Conservation (phyloP, 2,113 vertebrate genomes). For the Pollimyrus isidori region DNA sequence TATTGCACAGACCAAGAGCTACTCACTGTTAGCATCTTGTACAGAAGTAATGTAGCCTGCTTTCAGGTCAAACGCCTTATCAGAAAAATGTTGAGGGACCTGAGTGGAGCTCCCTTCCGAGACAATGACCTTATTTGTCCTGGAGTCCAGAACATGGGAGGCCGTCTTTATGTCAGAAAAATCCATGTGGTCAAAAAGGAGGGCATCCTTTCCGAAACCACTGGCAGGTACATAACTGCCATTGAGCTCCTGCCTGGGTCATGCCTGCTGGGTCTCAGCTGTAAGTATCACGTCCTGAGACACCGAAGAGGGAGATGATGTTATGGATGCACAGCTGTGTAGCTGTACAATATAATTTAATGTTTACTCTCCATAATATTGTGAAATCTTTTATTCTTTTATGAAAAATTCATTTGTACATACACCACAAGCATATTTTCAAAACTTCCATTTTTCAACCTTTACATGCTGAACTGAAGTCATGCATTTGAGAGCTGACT, state of each 20-base stretch:
- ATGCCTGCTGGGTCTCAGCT: slow-evolving; percentile 56
- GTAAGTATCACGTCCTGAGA: slow-evolving; percentile 55
- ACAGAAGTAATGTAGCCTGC: slow-evolving; percentile 7
- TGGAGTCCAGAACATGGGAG: neutral
- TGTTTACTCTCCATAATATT: neutral
- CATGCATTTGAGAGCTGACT: neutral
- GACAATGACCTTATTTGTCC: slow-evolving; percentile 55
- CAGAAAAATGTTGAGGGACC: neutral
- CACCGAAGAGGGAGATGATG: neutral
- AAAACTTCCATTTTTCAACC: neutral
- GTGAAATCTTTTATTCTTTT: no score
- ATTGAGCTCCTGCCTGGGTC: slow-evolving; percentile 39
- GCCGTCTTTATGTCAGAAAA: slow-evolving; percentile 39
- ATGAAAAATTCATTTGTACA: neutral
- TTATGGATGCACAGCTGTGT: neutral
- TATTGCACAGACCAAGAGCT: neutral
- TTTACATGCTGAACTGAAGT: neutral
- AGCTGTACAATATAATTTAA: neutral
- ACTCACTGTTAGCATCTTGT: slow-evolving; percentile 19
- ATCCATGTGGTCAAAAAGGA: slow-evolving; percentile 39
- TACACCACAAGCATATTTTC: neutral
- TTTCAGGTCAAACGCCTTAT: slow-evolving; percentile 3
- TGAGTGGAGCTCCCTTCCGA: slow-evolving; percentile 41
- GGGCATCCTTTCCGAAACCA: slow-evolving; percentile 49
- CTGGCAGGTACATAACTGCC: slow-evolving; percentile 28